Evolutionary conservation across 2,888 invertebrate genomes (phyloP).

Genomic region (Drosophila monieri): DNA sequence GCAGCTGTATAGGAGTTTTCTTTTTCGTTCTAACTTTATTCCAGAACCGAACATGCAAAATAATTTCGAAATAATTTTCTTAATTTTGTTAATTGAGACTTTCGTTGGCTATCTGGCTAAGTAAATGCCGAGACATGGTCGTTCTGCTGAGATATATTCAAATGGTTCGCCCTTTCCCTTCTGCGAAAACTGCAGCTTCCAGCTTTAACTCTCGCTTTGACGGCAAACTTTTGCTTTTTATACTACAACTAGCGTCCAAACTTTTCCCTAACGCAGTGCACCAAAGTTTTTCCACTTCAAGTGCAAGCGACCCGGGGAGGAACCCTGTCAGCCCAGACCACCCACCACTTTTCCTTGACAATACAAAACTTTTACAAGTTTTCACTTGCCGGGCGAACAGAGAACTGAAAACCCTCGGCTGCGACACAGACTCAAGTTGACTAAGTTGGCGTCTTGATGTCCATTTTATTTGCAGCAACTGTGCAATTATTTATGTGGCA

Average conservation of each 20-base stretch:
- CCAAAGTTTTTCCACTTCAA: constrained; percentile 74
- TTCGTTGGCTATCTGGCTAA: constrained; percentile 13
- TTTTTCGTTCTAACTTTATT: constrained; percentile 8
- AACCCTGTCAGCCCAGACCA: background rate
- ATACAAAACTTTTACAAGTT: constrained; percentile 61
- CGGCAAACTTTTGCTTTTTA: constrained; percentile 74
- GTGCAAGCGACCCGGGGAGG: constrained; percentile 56
- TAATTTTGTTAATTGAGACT: constrained; percentile 10
- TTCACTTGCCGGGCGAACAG: constrained; percentile 60
- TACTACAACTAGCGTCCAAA: constrained; percentile 62
- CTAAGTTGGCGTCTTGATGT: constrained; percentile 70
- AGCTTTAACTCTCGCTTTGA: constrained; percentile 74
- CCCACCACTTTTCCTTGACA: constrained; percentile 43
- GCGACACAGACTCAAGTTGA: constrained; percentile 46
- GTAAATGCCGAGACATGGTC: constrained; percentile 43
- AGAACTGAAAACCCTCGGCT: background rate
- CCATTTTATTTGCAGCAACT: constrained; percentile 74
- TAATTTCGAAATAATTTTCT: constrained; percentile 16
- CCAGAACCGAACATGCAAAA: constrained; percentile 12
- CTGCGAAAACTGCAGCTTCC: constrained; percentile 17
- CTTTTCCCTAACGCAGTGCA: constrained; percentile 61
- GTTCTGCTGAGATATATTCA: constrained; percentile 27
- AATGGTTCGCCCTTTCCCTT: constrained; percentile 8
- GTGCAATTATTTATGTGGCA: constrained; percentile 65
- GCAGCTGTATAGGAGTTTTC: constrained; percentile 11